A percentile compares a stretch with the other conserved stretches of the same genome.
Conservation (phyloP, 1,140 invertebrate species). For the Sitophilus oryzae region DNA sequence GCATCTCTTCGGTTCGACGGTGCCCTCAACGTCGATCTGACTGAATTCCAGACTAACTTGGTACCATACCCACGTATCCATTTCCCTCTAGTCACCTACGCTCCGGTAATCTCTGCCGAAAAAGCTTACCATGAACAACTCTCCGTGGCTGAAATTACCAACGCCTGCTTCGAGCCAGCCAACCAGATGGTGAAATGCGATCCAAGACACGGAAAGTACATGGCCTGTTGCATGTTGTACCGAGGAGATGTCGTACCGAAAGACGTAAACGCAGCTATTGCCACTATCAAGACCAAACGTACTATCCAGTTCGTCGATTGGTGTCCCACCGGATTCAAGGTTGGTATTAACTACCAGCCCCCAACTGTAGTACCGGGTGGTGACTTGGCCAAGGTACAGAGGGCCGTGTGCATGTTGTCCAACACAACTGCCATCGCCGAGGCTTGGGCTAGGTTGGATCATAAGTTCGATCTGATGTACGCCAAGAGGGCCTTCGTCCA, state of each 20-base stretch:
- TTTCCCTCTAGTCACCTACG: conserved; percentile 79
- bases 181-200: conserved; percentile 94
- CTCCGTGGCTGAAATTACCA: conserved; percentile 79
- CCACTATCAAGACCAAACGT: conserved; percentile 79
- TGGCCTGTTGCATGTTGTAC: conserved; percentile 69
- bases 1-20: conserved; percentile 83
- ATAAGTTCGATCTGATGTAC: conserved; percentile 79
- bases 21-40: conserved; percentile 83
- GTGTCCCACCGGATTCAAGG: conserved; percentile 75
- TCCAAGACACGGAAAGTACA: conserved; percentile 82
- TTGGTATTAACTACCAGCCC: conserved; percentile 72
- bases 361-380: conserved; percentile 72
- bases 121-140: conserved; percentile 51
- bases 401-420: conserved; percentile 79
- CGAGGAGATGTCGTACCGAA: conserved; percentile 64
- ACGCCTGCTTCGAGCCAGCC: conserved; percentile 81
- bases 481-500: conserved; percentile 79
- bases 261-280: conserved; percentile 82
- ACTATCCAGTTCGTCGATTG: conserved; percentile 77
- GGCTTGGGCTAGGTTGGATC: conserved; percentile 72
- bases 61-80: conserved; percentile 80
- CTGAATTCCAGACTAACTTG: conserved; percentile 86
- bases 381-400: conserved; percentile 76
- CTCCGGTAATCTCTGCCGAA: conserved; percentile 77
- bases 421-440: conserved; percentile 84